Evolutionary conservation across 2,888 invertebrate genomes (phyloP).

Genomic region (Ornithoptera priamus): DNA sequence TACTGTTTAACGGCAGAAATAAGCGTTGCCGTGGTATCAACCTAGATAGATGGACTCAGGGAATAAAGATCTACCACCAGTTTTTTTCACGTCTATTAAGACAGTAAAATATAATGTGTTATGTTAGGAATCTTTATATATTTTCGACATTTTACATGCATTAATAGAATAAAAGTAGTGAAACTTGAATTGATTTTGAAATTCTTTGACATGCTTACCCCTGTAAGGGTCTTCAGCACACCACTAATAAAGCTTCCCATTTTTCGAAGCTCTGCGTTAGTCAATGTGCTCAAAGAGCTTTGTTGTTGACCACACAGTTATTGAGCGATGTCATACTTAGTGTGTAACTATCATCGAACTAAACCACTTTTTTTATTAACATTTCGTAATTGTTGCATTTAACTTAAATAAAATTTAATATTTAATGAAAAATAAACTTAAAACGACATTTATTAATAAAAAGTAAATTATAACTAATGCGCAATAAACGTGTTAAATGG

Average conservation of each 20-base stretch:
- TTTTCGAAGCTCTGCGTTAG: conserved; percentile 44
- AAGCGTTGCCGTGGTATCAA: too few relatives aligned
- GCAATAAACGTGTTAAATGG: conserved; percentile 57
- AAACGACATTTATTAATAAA: conserved; percentile 24
- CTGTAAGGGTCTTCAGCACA: conserved; percentile 33
- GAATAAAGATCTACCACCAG: too few relatives aligned
- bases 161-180: background rate
- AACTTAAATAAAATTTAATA: background rate
- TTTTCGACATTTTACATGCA: too few relatives aligned
- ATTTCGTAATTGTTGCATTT: background rate
- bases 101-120: too few relatives aligned
- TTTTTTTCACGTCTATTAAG: too few relatives aligned
- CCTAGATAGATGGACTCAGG: too few relatives aligned
- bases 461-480: conserved; percentile 52
- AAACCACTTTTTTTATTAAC: background rate
- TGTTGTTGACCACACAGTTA: conserved; percentile 57
- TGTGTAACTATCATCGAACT: conserved; percentile 23
- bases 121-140: too few relatives aligned
- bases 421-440: conserved; percentile 1
- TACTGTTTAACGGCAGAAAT: too few relatives aligned
- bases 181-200: conserved; percentile 5
- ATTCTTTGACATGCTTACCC: conserved; percentile 32
- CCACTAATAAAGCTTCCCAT: conserved; percentile 46
- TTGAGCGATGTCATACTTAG: conserved; percentile 38
- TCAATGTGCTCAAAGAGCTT: conserved; percentile 63